Conservation (phyloP, 2,888 invertebrate species). For the Reticulitermes lucifugus region DNA sequence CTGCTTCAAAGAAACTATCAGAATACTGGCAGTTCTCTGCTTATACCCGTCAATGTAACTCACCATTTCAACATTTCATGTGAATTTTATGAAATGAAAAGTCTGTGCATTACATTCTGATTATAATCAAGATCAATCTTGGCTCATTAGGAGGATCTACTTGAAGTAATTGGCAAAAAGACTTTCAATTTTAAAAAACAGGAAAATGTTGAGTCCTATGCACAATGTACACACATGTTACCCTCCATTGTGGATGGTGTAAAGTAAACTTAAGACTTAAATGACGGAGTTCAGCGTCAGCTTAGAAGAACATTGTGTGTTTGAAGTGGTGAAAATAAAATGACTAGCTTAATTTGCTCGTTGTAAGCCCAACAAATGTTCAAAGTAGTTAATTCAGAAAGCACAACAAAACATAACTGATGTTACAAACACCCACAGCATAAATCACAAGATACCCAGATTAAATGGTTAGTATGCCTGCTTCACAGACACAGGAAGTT, state of each 20-base stretch:
- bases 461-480: too few species aligned
- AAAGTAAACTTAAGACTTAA: not conserved
- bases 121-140: too few species aligned
- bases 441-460: too few species aligned
- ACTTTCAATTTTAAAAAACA: not conserved
- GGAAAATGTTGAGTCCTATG: too few species aligned
- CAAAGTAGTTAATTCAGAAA: not conserved
- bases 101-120: too few species aligned
- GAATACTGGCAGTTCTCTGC: too few species aligned
- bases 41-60: too few species aligned
- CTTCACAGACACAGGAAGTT: not conserved
- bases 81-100: too few species aligned
- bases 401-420: not conserved
- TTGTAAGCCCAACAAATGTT: not conserved
- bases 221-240: not conserved
- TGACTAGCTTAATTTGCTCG: not conserved
- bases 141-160: too few species aligned
- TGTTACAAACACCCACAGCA: too few species aligned
- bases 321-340: not conserved
- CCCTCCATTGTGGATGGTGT: not conserved
- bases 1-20: too few species aligned
- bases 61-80: too few species aligned
- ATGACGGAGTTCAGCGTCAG: not conserved
- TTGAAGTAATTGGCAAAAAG: not conserved
- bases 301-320: not conserved